Base-by-base conservation (phyloP, 2,797 vertebrate genomes). In the Eulemur rubriventer region DNA sequence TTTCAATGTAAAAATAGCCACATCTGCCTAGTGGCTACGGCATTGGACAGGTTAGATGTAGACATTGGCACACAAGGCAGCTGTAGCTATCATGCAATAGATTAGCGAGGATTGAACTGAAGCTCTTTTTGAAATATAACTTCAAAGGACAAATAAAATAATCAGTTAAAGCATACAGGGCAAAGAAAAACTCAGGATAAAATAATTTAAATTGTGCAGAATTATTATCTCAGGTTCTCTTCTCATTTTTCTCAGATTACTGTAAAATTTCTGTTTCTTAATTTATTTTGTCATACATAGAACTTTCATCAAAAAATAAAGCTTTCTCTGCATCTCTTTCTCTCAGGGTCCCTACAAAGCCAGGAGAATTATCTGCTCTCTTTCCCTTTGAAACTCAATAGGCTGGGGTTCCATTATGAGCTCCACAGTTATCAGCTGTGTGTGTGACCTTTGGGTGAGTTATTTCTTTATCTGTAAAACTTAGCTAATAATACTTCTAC, bases 141-240 rank as follows among this genome's bases (percentile, higher is more conserved):
- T 59, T 88, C 52, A 89, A 93, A 95, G 78, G 92, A 61, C 28
- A 86, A 91, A 78, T 73, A 61, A 52, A 84, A 57, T 28, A 28
- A 35, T 67, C 28, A 55, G 48, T 63, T 83, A 75, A 89, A 83
- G 43, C 4, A 30, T 33, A 22, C 1, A 91, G 20, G 28, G 13
- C n/a, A 57, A 89, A 76, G n/a, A 55, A 73, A 80, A 59, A 63
- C 50, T 67, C 24, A 79, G 82, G 80, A 63, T 13, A 35, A 75
- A 92, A 48, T 73, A 16, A 89, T 61, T 79, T 86, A 79, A 94
- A 55, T 73, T 41, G 2, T 22, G 48, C 3, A 46, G 28, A 84
- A 55, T 76, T 79, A 52, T 83, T 83, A n/a, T 67, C 24, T 50
- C 6, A 85, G 20, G 18, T 52, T 89, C 48, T 94, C n/a, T 65